phyloP scores from a whole-genome alignment of 2,113 vertebrate genomes.

The Pseudonaja textilis region DNA sequence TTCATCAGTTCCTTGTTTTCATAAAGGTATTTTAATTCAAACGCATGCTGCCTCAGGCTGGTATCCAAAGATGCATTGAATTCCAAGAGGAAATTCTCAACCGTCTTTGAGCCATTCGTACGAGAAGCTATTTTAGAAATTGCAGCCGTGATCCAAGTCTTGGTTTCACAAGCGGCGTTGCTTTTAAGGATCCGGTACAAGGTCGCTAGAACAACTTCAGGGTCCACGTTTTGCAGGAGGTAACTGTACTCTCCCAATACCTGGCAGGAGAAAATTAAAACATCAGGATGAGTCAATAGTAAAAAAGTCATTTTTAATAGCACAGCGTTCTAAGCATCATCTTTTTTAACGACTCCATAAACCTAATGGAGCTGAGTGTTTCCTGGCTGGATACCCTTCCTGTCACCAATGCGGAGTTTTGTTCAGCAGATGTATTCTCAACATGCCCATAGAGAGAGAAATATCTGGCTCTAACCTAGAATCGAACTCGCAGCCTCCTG shows the following conservation, averaged over 20 bases:
- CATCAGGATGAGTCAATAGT: rapidly evolving
- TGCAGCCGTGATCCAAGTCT: conserved; percentile 85
- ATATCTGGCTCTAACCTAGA: too few species aligned
- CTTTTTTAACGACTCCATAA: too few species aligned
- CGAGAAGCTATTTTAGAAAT: conserved; percentile 81
- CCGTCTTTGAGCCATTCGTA: conserved; percentile 56
- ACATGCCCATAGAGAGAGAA: too few species aligned
- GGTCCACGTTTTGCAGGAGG: conserved; percentile 73
- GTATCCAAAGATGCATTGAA: conserved; percentile 83
- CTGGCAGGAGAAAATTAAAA: conserved; percentile 62
- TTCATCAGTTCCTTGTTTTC: conserved; percentile 77
- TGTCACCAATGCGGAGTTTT: too few species aligned
- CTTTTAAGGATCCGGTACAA: conserved; percentile 75
- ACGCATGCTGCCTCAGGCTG: conserved; percentile 82
- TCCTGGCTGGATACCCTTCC: too few species aligned
- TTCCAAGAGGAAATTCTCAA: conserved; percentile 72
- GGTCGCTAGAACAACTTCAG: conserved; percentile 73
- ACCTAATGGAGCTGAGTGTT: too few species aligned
- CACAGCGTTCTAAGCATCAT: not conserved
- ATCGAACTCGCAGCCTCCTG: too few species aligned
- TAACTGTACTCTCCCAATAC: conserved; percentile 90
- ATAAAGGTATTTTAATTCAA: conserved; percentile 83
- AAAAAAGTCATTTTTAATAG: not conserved
- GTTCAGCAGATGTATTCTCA: too few species aligned
- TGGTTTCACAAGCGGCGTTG: conserved; percentile 82